A percentile compares a stretch with the other conserved stretches of the same genome.
These are phyloP conservation scores for Falco biarmicus DNA, from an alignment of 2,797 vertebrate genomes.

Conservation along the genomic window DNA sequence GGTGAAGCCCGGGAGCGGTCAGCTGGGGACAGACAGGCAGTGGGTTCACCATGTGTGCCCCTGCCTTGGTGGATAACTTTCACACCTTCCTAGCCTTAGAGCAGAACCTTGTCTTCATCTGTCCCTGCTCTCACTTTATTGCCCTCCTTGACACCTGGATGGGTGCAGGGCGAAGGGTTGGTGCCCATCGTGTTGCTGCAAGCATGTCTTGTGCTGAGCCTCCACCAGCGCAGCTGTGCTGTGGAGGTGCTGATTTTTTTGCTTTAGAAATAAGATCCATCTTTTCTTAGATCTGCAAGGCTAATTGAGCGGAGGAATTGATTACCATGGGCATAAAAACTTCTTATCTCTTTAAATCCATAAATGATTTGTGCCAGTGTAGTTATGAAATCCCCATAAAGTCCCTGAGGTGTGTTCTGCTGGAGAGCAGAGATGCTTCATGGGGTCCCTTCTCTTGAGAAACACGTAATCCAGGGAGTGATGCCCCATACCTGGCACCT, in stretches of 20 bases:
- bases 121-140: neutral
- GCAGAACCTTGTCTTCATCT: neutral
- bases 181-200: neutral
- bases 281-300: neutral
- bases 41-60: accelerated
- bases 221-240: accelerated
- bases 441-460: neutral
- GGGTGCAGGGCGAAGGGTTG: neutral
- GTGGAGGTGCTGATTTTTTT: neutral
- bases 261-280: neutral
- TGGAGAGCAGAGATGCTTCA: neutral
- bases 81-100: neutral
- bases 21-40: neutral
- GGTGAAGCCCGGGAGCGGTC: neutral
- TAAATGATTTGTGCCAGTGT: accelerated
- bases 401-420: neutral
- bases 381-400: neutral
- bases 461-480: neutral
- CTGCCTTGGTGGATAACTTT: neutral
- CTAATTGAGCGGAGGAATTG: slow-evolving; percentile 17
- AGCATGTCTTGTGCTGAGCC: neutral
- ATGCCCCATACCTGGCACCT: neutral
- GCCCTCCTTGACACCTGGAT: neutral
- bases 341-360: neutral
- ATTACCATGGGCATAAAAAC: neutral